A percentile compares a stretch with the other conserved stretches of the same genome.
phyloP scores from a whole-genome alignment of 2,113 vertebrate genomes.

The Casuarius casuarius region DNA sequence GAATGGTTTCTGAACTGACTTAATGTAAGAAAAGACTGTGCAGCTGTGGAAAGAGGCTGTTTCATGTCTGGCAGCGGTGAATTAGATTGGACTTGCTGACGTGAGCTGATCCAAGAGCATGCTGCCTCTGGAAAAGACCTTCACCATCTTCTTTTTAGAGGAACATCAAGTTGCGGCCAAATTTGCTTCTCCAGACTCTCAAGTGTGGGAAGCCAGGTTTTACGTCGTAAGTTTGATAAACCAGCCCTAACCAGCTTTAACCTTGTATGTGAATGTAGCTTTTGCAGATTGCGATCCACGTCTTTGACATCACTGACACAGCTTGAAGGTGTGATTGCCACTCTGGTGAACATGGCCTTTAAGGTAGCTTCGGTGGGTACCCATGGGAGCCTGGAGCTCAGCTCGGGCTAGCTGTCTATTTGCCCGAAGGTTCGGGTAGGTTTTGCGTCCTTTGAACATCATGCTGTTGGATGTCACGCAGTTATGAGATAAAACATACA shows the following conservation, averaged over 20 bases:
- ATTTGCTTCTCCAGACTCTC: background rate
- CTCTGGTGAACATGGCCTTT: background rate
- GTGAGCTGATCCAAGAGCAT: rapidly evolving
- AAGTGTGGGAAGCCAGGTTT: background rate
- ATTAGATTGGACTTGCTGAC: background rate
- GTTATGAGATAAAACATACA: rapidly evolving
- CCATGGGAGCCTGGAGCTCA: too few relatives aligned
- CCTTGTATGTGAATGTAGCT: background rate
- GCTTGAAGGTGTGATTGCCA: background rate
- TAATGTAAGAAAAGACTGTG: background rate
- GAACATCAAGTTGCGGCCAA: rapidly evolving
- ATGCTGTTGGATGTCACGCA: background rate
- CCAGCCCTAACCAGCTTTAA: background rate
- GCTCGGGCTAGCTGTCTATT: background rate
- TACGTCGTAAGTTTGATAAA: background rate
- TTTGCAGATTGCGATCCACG: background rate
- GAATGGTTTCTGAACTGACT: background rate
- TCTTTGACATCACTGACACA: rapidly evolving
- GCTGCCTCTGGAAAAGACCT: background rate
- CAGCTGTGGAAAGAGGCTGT: background rate
- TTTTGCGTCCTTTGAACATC: background rate
- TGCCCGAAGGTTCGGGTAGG: background rate
- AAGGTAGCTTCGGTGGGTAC: background rate
- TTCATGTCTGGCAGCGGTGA: rapidly evolving
- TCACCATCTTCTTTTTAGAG: too few relatives aligned